Conservation (phyloP, 2,888 invertebrate species). For the Hedya salicella region DNA sequence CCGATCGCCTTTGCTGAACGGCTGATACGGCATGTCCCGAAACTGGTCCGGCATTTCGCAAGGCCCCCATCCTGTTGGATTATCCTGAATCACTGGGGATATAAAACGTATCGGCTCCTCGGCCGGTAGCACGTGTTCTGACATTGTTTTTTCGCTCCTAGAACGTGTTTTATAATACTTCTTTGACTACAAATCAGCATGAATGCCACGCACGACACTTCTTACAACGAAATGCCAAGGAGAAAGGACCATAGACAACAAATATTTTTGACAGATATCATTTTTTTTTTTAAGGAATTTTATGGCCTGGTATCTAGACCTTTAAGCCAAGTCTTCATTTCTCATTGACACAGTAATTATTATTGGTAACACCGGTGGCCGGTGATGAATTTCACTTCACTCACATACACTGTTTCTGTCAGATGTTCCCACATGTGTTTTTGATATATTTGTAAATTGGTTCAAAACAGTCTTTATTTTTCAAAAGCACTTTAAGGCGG, state of each 20-base stretch:
- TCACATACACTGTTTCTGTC: too few relatives aligned
- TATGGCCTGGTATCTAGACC: too few relatives aligned
- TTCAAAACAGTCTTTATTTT: too few relatives aligned
- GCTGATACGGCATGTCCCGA: conserved; percentile 99
- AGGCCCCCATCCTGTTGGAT: conserved; percentile 98
- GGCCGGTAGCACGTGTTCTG: conserved; percentile 82
- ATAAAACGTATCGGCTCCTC: conserved; percentile 88
- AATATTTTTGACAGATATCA: conserved; percentile 12
- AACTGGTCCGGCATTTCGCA: conserved; percentile 97
- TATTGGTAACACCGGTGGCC: too few relatives aligned
- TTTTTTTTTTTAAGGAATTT: too few relatives aligned
- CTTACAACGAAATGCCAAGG: conserved; percentile 40
- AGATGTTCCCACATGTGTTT: too few relatives aligned
- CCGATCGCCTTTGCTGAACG: conserved; percentile 99
- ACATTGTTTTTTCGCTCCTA: conserved; percentile 60
- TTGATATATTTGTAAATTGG: too few relatives aligned
- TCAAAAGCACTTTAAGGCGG: too few relatives aligned
- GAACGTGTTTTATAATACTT: conserved; percentile 46
- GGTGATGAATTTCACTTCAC: too few relatives aligned
- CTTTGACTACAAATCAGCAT: conserved; percentile 52
- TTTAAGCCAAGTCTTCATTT: too few relatives aligned
- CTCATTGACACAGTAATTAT: too few relatives aligned
- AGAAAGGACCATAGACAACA: conserved; percentile 35
- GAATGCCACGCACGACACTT: conserved; percentile 46
- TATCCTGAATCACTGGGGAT: conserved; percentile 91